Evolutionary conservation across 2,888 invertebrate genomes (phyloP).

Genomic region (Apamea crenata): DNA sequence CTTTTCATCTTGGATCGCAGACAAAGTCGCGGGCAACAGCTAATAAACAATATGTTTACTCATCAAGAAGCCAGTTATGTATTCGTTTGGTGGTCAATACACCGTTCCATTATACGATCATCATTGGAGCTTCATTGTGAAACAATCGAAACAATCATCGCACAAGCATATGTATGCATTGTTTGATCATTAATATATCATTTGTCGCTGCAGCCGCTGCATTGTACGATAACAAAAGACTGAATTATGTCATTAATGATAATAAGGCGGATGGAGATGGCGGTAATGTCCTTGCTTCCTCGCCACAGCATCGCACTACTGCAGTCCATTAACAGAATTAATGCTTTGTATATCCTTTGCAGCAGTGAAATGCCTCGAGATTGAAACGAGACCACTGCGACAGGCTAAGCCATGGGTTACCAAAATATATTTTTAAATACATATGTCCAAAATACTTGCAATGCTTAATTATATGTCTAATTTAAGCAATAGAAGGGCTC

Average conservation of each 20-base stretch:
- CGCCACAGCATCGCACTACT: conserved; percentile 58
- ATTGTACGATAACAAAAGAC: conserved; percentile 65
- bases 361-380: conserved; percentile 40
- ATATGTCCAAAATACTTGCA: background rate
- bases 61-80: background rate
- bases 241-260: conserved; percentile 67
- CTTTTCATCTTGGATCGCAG: background rate
- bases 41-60: background rate
- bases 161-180: conserved; percentile 40
- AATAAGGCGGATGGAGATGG: conserved; percentile 68
- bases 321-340: conserved; percentile 73
- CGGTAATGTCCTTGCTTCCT: conserved; percentile 63
- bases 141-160: conserved; percentile 33
- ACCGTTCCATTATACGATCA: background rate
- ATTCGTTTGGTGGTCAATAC: background rate
- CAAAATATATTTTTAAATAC: background rate
- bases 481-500: background rate
- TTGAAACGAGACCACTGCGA: conserved; percentile 21
- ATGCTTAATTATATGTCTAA: background rate
- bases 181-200: conserved; percentile 49
- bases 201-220: conserved; percentile 51
- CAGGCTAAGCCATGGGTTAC: background rate
- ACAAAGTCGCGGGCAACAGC: background rate
- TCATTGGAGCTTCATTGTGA: conserved; percentile 25
- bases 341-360: conserved; percentile 66